Evolutionary conservation across 2,797 vertebrate genomes (phyloP).

Genomic region (Pelodytes ibericus): DNA sequence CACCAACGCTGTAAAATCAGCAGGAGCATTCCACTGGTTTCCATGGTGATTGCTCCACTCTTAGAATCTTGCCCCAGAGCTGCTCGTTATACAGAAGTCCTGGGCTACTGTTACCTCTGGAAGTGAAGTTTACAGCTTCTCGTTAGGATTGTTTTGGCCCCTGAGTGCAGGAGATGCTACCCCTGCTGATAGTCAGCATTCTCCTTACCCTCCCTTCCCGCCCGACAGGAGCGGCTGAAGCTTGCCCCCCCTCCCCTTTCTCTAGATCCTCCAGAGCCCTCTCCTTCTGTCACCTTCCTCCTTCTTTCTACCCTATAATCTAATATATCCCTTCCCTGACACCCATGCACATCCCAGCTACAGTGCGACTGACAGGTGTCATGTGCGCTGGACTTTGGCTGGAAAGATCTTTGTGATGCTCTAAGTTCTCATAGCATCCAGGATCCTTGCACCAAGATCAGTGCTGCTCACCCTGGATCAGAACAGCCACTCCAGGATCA

Average conservation of each 20-base stretch:
- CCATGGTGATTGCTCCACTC: too few relatives aligned
- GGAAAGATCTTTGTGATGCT: background rate
- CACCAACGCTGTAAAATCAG: too few relatives aligned
- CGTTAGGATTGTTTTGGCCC: too few relatives aligned
- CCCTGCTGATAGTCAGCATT: background rate
- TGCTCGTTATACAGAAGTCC: too few relatives aligned
- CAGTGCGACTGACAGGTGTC: slow-evolving; percentile 34
- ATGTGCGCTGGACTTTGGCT: slow-evolving; percentile 26
- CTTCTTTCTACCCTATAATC: slow-evolving; percentile 27
- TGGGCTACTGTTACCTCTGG: too few relatives aligned
- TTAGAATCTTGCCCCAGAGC: too few relatives aligned
- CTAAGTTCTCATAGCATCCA: slow-evolving; percentile 7
- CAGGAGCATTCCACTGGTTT: too few relatives aligned
- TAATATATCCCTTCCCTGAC: slow-evolving; percentile 59
- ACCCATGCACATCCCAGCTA: slow-evolving; percentile 15
- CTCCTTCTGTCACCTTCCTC: slow-evolving; percentile 6
- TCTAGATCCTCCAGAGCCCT: slow-evolving; percentile 39
- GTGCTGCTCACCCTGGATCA: background rate
- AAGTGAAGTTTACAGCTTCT: too few relatives aligned
- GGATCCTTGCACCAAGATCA: background rate
- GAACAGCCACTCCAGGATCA: too few relatives aligned
- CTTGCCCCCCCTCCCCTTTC: slow-evolving; percentile 46
- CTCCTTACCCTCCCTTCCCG: slow-evolving; percentile 74
- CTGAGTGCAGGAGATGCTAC: background rate
- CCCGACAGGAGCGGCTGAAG: slow-evolving; percentile 78